Evolutionary conservation across 1,140 invertebrate species (phyloP).

Genomic region (Drosophila malerkotliana): DNA sequence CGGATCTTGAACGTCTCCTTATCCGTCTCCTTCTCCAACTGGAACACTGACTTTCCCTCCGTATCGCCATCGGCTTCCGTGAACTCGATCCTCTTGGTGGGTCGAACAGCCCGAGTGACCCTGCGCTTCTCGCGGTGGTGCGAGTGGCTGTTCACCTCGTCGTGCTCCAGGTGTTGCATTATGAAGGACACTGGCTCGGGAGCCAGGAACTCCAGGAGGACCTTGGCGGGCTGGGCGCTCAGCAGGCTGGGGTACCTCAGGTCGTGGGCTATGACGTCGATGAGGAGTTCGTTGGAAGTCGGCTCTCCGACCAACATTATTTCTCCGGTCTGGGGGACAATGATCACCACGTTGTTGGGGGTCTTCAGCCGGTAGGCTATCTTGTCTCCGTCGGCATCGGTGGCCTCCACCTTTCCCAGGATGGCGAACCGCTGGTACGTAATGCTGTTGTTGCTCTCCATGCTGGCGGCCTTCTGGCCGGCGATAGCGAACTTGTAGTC

Average conservation of each 20-base stretch:
- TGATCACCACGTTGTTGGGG: conserved; percentile 91
- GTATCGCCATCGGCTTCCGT: conserved; percentile 95
- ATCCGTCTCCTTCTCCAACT: conserved; percentile 95
- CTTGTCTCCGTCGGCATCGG: conserved; percentile 94
- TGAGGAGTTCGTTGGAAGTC: conserved; percentile 87
- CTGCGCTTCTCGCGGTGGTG: conserved; percentile 90
- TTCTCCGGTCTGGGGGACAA: conserved; percentile 96
- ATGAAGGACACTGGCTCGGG: conserved; percentile 84
- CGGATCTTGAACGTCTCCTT: conserved; percentile 96
- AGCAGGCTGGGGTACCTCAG: conserved; percentile 88
- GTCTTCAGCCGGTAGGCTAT: conserved; percentile 92
- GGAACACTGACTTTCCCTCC: conserved; percentile 94
- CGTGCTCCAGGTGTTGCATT: conserved; percentile 84
- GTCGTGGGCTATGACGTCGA: conserved; percentile 93
- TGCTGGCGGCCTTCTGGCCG: conserved; percentile 85
- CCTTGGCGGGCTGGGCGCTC: conserved; percentile 88
- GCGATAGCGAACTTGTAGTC: conserved; percentile 91
- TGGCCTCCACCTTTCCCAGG: conserved; percentile 92
- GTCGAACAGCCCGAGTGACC: conserved; percentile 93
- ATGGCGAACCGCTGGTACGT: conserved; percentile 90
- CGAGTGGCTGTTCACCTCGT: conserved; percentile 85
- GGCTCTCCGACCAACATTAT: conserved; percentile 92
- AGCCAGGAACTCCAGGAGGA: conserved; percentile 90
- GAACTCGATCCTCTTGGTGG: conserved; percentile 96
- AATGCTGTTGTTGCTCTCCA: conserved; percentile 84